Evolutionary conservation across 1,140 invertebrate genomes (phyloP), one percentile per base, ranked within the genome.

Genomic region (Bombus superbus): DNA sequence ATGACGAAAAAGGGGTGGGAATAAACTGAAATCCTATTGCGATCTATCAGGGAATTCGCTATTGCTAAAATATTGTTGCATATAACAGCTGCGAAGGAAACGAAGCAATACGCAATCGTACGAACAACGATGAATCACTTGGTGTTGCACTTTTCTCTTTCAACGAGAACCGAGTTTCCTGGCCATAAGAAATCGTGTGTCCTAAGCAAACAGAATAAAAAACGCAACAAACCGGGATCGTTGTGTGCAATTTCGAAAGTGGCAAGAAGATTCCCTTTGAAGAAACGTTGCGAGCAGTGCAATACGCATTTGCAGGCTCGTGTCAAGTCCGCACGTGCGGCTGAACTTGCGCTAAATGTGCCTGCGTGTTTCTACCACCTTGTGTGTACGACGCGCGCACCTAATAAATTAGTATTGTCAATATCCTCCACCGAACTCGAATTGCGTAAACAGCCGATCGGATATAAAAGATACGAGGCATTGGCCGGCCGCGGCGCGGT

Each of bases 331-430:
- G 44, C 81, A 68, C 81, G 81, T 77, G 35, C 22, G 35, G 62
- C 44, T 77, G 73, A 62, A 68, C 10, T 32, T 10, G 62, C 44
- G 73, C 62, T 73, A 83, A 83, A 44, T 68, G 44, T 77, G 62
- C 18, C 40, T 42, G 25, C 62, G 18, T n/a, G n/a, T 35, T 35
- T 42, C 13, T 22, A 62, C 59, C 35, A 42, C 35, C 22, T 47
- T 10, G 62, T 6, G 35, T 71, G 25, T 71, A 22, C 40, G 69
- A n/a, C 10, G 25, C 38, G 28, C 44, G 18, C 11, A 53, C 10
- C 42, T 83, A 76, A 83, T 68, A 32, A 57, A 69, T 83, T 83
- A 40, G 10, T 53, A 66, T 76, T 68, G 57, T 83, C 73, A 68
- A 68, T 83, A 68, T 74, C 57, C 35, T 66, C 72, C 6, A 28